Conservation (phyloP, 1,140 invertebrate genomes). For the Battus philenor region DNA sequence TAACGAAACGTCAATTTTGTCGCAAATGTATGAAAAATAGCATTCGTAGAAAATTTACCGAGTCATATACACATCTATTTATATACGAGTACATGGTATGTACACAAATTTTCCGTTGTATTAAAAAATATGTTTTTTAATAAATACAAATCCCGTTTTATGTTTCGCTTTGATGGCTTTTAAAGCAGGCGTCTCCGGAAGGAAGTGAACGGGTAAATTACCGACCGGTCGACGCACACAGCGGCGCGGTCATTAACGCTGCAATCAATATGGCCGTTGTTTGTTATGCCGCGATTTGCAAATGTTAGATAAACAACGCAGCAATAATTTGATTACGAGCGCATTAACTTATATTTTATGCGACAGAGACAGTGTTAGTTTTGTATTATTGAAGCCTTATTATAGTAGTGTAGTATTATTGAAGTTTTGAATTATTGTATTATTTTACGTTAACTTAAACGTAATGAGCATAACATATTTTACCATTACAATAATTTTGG, state of each 20-base stretch:
- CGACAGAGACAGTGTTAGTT: not conserved
- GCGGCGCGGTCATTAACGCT: conserved; percentile 29
- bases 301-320: conserved; percentile 4
- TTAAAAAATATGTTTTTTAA: too few species aligned
- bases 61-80: too few species aligned
- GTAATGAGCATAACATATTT: too few species aligned
- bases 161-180: conserved; percentile 17
- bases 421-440: too few species aligned
- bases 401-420: too few species aligned
- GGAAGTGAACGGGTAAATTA: conserved; percentile 56
- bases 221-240: conserved; percentile 30
- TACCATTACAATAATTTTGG: too few species aligned
- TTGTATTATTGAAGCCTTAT: not conserved
- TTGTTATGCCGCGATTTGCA: conserved; percentile 13
- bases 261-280: conserved; percentile 29
- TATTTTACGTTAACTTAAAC: too few species aligned
- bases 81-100: too few species aligned
- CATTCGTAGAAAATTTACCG: too few species aligned
- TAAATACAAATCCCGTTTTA: conserved; percentile 5
- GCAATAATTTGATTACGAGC: conserved; percentile 5
- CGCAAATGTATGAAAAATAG: too few species aligned
- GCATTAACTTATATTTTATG: not conserved
- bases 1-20: too few species aligned
- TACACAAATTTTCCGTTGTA: too few species aligned
- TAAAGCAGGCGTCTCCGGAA: conserved; percentile 34